Evolutionary conservation across 2,888 invertebrate species (phyloP).

Genomic region (Aspidiotus rigidus): DNA sequence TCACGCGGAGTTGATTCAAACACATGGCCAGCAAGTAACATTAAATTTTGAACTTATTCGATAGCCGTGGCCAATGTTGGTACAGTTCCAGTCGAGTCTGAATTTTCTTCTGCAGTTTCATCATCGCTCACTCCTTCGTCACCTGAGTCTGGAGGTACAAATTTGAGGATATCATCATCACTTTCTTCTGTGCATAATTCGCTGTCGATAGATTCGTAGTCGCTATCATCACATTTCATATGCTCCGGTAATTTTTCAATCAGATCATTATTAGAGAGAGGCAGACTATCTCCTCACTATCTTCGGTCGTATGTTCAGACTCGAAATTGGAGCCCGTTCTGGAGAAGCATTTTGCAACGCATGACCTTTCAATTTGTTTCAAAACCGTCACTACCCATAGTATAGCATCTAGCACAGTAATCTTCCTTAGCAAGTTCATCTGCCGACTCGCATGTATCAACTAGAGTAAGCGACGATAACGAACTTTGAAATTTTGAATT

Average conservation of each 20-base stretch:
- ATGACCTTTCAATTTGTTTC: not conserved
- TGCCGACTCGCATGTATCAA: not conserved
- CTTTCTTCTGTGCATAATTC: conserved; percentile 1
- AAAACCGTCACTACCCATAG: not conserved
- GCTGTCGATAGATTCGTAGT: not conserved
- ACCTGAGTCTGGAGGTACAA: not conserved
- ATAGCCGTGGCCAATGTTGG: not conserved
- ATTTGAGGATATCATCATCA: not conserved
- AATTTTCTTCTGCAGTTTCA: not conserved
- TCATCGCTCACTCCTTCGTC: not conserved
- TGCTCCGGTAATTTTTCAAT: not conserved
- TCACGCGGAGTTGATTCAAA: not conserved
- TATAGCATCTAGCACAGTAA: not conserved
- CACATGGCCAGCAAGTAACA: not conserved
- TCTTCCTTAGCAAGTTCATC: not conserved
- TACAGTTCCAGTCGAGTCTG: not conserved
- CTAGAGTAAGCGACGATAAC: not conserved
- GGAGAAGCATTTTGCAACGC: not conserved
- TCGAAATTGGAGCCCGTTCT: not conserved
- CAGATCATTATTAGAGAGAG: not conserved
- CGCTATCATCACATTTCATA: not conserved
- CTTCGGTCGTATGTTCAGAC: not conserved
- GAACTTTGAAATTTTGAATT: not conserved
- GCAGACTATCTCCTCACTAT: not conserved
- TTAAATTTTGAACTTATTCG: not conserved